Evolutionary conservation across 2,888 invertebrate genomes (phyloP).

Genomic region (Dynastes maya): DNA sequence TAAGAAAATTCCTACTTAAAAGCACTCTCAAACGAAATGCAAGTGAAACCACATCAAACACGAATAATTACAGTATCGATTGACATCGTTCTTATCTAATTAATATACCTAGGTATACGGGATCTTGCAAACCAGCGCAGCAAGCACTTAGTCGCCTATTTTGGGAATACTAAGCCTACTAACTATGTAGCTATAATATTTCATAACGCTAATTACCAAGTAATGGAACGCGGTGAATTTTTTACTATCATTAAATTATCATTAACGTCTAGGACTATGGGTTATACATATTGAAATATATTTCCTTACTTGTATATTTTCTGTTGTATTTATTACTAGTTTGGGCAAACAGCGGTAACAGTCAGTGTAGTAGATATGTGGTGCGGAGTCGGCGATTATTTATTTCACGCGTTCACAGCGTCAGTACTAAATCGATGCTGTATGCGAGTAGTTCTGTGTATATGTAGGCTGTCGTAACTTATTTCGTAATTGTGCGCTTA

Average conservation of each 20-base stretch:
- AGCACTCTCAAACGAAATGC: neutral
- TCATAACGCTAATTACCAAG: conserved; percentile 4
- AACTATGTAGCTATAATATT: neutral
- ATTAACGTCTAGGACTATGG: neutral
- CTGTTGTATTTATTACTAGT: too few species aligned
- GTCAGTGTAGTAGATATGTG: too few species aligned
- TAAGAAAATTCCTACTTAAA: neutral
- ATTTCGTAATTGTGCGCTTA: too few species aligned
- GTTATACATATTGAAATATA: neutral
- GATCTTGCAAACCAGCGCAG: too few species aligned
- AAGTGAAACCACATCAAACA: neutral
- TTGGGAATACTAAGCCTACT: neutral
- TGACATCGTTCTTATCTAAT: neutral
- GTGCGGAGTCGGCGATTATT: too few species aligned
- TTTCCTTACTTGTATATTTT: neutral
- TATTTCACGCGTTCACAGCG: too few species aligned
- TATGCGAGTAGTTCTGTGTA: too few species aligned
- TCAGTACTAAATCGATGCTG: too few species aligned
- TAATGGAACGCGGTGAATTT: neutral
- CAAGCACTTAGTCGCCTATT: neutral
- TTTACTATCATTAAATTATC: conserved; percentile 5
- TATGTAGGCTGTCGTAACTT: too few species aligned
- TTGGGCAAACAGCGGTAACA: too few species aligned
- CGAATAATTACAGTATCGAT: neutral
- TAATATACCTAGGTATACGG: too few species aligned